A percentile compares a stretch with the other conserved stretches of the same genome.
phyloP scores from a whole-genome alignment of 2,888 invertebrate species.

The Temnothorax ravouxi region DNA sequence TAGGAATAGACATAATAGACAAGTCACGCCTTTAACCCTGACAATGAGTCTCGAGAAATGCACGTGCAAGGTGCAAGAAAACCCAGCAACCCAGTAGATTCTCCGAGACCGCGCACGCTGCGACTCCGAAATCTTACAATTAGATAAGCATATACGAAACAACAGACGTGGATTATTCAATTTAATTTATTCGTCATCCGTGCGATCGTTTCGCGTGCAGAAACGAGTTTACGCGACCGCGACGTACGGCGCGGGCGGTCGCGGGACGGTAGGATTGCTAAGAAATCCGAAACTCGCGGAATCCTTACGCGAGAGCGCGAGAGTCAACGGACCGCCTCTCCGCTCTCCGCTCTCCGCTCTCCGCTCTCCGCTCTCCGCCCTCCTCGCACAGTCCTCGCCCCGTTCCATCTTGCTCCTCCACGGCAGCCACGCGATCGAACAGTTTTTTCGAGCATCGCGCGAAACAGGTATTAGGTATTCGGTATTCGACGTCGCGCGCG shows the following conservation, averaged over 20 bases:
- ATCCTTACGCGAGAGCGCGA: too few relatives aligned
- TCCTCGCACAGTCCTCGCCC: background rate
- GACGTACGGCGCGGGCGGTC: background rate
- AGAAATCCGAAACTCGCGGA: too few relatives aligned
- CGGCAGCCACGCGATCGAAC: conserved; percentile 68
- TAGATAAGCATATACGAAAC: background rate
- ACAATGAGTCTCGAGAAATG: too few relatives aligned
- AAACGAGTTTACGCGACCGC: conserved; percentile 10
- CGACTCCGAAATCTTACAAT: background rate
- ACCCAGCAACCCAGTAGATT: too few relatives aligned
- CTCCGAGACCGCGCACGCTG: background rate
- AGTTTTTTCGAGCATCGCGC: conserved; percentile 72
- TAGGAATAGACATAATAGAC: background rate
- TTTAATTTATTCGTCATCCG: background rate
- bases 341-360: too few relatives aligned
- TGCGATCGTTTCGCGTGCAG: background rate
- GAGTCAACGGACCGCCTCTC: too few relatives aligned
- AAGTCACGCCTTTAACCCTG: background rate
- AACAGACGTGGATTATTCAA: background rate
- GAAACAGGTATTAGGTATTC: conserved; percentile 82
- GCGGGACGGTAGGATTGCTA: conserved; percentile 28
- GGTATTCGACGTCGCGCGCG: conserved; percentile 71
- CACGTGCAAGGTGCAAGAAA: background rate
- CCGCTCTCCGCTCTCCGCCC: too few relatives aligned
- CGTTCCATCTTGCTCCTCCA: conserved; percentile 54